These are phyloP conservation scores for Leguminivora glycinivorella DNA, from an alignment of 1,140 invertebrate species.

Conservation along the genomic window DNA sequence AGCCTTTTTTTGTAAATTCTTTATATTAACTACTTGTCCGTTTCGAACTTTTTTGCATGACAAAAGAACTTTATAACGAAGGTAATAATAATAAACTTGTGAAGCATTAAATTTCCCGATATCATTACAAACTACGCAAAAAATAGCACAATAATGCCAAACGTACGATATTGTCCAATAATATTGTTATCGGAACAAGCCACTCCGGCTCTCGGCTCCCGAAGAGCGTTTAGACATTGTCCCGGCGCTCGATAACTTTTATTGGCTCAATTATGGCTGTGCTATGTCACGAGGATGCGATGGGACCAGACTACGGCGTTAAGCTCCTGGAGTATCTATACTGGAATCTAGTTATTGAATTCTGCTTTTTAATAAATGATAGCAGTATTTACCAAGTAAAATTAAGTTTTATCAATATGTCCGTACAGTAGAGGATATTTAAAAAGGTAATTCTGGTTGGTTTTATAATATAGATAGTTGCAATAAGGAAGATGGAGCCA, in stretches of 20 bases:
- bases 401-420: too few relatives aligned
- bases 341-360: neutral
- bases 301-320: conserved; percentile 13
- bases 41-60: too few relatives aligned
- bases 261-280: conserved; percentile 40
- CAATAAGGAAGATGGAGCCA: neutral
- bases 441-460: neutral
- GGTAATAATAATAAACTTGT: neutral
- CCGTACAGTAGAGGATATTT: too few relatives aligned
- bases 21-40: too few relatives aligned
- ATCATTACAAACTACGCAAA: neutral
- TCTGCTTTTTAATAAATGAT: neutral
- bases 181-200: conserved; percentile 18
- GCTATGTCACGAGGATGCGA: conserved; percentile 18
- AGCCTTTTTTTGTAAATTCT: too few relatives aligned
- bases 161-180: conserved; percentile 19
- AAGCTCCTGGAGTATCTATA: conserved; percentile 1
- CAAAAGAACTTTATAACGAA: too few relatives aligned
- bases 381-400: too few relatives aligned
- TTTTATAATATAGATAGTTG: neutral
- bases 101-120: neutral
- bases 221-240: conserved; percentile 23
- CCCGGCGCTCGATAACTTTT: conserved; percentile 33
- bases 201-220: conserved; percentile 22
- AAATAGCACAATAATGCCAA: neutral